These are phyloP conservation scores for Spermophilus dauricus DNA, from an alignment of 2,113 vertebrate genomes.

Conservation along the genomic window DNA sequence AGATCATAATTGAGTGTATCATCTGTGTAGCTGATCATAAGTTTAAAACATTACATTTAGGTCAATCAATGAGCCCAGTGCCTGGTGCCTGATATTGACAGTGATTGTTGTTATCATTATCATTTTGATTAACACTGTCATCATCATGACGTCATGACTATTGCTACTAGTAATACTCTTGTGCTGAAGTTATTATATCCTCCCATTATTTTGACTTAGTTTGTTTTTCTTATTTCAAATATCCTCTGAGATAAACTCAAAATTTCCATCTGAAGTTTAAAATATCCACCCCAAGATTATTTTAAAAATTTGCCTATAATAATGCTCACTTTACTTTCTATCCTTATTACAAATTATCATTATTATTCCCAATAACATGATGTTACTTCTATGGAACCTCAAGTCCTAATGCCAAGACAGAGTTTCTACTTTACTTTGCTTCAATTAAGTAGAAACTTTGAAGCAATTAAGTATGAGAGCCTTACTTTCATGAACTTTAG, in stretches of 20 bases:
- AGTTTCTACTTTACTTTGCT: not conserved
- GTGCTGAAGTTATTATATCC: not conserved
- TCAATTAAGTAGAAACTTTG: not conserved
- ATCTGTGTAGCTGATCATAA: not conserved
- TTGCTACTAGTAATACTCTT: not conserved
- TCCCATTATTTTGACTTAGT: not conserved
- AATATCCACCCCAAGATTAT: not conserved
- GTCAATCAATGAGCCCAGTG: not conserved
- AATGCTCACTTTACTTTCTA: not conserved
- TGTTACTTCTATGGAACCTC: not conserved
- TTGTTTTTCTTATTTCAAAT: not conserved
- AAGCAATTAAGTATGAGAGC: not conserved
- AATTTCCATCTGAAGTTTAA: not conserved
- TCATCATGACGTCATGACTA: not conserved
- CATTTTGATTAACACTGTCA: not conserved
- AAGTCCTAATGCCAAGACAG: not conserved
- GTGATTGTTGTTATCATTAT: not conserved
- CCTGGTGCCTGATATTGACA: not conserved
- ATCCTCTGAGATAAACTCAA: not conserved
- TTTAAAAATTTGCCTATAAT: conserved; percentile 1
- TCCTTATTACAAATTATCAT: not conserved
- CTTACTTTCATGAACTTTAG: conserved; percentile 4
- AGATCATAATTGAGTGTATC: not conserved
- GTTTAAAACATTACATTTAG: not conserved
- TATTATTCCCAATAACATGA: not conserved